Percentiles rank a stretch among this genome's conserved stretches.
Evolutionary conservation across 2,113 vertebrate genomes (phyloP).

Genomic region (Pithys albifrons): DNA sequence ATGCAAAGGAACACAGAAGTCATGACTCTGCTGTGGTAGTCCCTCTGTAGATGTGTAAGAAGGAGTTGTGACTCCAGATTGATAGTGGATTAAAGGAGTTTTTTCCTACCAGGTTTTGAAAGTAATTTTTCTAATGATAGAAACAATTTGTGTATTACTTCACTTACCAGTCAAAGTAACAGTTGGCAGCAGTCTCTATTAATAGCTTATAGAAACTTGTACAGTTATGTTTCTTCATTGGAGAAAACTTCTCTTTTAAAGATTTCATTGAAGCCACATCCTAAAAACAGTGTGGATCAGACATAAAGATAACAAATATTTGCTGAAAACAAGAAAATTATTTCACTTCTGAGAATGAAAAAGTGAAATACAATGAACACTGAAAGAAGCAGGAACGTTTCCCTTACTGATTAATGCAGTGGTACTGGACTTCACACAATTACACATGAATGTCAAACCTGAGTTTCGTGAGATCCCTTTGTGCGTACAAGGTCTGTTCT

Average conservation of each 20-base stretch:
- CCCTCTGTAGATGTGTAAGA: background rate
- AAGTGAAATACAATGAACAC: background rate
- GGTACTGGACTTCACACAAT: background rate
- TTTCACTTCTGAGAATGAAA: background rate
- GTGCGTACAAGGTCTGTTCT: background rate
- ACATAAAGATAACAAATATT: background rate
- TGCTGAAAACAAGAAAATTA: background rate
- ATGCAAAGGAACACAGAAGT: background rate
- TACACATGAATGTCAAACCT: background rate
- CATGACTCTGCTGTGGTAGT: background rate
- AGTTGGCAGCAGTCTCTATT: background rate
- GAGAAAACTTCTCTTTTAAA: background rate
- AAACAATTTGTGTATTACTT: background rate
- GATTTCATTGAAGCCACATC: background rate
- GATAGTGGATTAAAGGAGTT: background rate
- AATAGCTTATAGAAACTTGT: background rate
- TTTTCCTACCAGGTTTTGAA: background rate
- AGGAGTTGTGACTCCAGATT: background rate
- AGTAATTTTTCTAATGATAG: background rate
- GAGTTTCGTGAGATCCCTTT: background rate
- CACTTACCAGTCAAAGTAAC: background rate
- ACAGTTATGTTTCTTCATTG: background rate
- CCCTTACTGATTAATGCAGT: background rate
- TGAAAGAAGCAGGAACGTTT: background rate
- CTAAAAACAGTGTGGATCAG: background rate